These are phyloP conservation scores for Serranus cabrilla DNA, from an alignment of 2,797 vertebrate genomes.

Conservation along the genomic window DNA sequence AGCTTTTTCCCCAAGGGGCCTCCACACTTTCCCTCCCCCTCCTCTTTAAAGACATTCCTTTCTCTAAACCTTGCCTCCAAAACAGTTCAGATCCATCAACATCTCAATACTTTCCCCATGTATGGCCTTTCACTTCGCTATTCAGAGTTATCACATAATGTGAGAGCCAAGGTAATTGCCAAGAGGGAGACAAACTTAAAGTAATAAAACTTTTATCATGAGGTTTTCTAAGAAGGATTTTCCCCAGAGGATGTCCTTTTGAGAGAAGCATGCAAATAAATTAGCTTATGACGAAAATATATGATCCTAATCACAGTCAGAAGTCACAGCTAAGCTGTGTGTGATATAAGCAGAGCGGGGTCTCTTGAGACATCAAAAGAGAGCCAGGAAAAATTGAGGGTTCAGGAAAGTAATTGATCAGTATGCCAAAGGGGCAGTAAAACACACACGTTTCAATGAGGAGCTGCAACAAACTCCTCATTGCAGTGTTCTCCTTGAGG, in stretches of 20 bases:
- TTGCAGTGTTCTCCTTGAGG: conserved; percentile 48
- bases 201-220: conserved; percentile 43
- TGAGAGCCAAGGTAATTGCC: conserved; percentile 42
- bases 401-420: conserved; percentile 55
- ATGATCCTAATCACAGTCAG: conserved; percentile 54
- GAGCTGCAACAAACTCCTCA: conserved; percentile 43
- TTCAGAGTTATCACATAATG: conserved; percentile 36
- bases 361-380: conserved; percentile 48
- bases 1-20: conserved; percentile 62
- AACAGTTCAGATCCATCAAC: conserved; percentile 60
- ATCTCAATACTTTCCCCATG: conserved; percentile 48
- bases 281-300: conserved; percentile 65
- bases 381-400: conserved; percentile 45
- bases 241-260: conserved; percentile 34
- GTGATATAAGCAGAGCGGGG: conserved; percentile 57
- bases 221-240: conserved; percentile 48
- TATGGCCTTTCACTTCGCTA: conserved; percentile 48
- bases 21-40: conserved; percentile 40
- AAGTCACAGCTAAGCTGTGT: conserved; percentile 49
- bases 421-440: conserved; percentile 31
- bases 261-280: conserved; percentile 63
- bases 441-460: conserved; percentile 34
- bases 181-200: conserved; percentile 54
- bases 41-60: conserved; percentile 73
- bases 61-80: conserved; percentile 62